Base-by-base conservation (phyloP, 2,888 invertebrate genomes). In the Hypercompe scribonia region DNA sequence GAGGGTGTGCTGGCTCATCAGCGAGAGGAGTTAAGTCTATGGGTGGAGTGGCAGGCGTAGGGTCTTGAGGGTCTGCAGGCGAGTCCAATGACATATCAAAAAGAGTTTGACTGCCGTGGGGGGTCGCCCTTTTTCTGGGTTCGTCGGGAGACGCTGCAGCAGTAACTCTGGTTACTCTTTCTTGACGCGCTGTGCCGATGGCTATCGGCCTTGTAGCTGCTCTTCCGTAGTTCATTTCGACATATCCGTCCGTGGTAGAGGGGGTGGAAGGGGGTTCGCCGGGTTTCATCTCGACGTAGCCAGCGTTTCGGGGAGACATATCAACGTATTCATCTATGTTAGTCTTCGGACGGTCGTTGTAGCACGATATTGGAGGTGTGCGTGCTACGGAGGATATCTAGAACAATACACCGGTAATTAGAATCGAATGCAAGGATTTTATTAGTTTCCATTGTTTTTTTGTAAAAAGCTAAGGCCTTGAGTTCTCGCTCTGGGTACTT, bases 41-140 rank as follows among this genome's bases (percentile, higher is more conserved):
- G 3, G 69, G 65, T 3, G 7, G 90, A 89, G 75, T 94, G 93
- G 2, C 90, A 84, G 18, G 83, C 78, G 33, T 93, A 90, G 1
- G 88, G 78, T 96, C 96, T 34, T 96, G 93, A 0, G 97, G 97
- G 4, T 97, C 97, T 28, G 96, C 96, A 0, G 97, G 97, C 80
- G 97, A 97, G 87, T 97, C 97, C 65, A 97, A 90, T 76, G 96
- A 97, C 84, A 97, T 96, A 2, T 97, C 97, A 89, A 97, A 97
- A 76, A 97, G 96, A 0, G 97, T 97, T 73, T 96, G 96, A 11
- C 96, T 97, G 66, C 97, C 97, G 2, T 96, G 96, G 0, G 96
- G 96, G 1, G 97, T 96, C 4, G 94, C 90, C 0, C 72, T 73
- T 11, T 81, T 80, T 0, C 72, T n/a, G 63, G 78, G 93, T 92